Base-by-base conservation (phyloP, 2,888 invertebrate species). In the Arrhopalites spinosus region DNA sequence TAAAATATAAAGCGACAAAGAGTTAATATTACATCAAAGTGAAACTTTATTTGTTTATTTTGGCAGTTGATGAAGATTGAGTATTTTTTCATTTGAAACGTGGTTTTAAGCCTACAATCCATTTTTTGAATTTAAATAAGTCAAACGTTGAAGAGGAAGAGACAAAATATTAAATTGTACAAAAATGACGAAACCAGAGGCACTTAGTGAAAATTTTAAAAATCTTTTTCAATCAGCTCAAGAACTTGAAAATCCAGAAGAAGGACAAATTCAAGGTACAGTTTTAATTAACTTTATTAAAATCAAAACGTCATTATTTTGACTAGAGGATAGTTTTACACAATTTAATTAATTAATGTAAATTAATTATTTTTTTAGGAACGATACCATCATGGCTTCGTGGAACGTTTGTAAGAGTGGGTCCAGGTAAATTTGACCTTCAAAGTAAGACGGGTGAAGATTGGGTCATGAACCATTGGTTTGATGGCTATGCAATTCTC, bases 371-470 rank as follows among this genome's bases (percentile, higher is more conserved):
- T 23, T 17, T 20, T 43, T 20, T 15, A 64, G 63, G 64, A 15
- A 47, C 23, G 2, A 45, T 73, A 5, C 73, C 73, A 47, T 45
- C 20, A 63, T 73, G 73, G 73, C 27, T 73, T 1, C 8, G 64
- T 3, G 73, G 73, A 25, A 64, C 73, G 1, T 73, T 73, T 29
- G 47, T 73, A 1, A 29, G 73, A 8, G 73, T 73, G 13, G 89
- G 89, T 0, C 87, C 88, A 0, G 88, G 87, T 30, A 85, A 87
- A 77, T 88, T 86, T 83, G 85, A 87, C 74, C 83, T 85, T 11
- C 1, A 17, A 30, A 15, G 50, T 2, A 50, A 50, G 15, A 20
- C 15, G 2, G 84, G 86, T 17, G 83, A 86, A 25, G 85, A 84
- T 47, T 85, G 85, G 74, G 83, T 85, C 13, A 83, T 86, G 76